phyloP scores from a whole-genome alignment of 2,797 vertebrate species.

The Gambelia wislizenii region DNA sequence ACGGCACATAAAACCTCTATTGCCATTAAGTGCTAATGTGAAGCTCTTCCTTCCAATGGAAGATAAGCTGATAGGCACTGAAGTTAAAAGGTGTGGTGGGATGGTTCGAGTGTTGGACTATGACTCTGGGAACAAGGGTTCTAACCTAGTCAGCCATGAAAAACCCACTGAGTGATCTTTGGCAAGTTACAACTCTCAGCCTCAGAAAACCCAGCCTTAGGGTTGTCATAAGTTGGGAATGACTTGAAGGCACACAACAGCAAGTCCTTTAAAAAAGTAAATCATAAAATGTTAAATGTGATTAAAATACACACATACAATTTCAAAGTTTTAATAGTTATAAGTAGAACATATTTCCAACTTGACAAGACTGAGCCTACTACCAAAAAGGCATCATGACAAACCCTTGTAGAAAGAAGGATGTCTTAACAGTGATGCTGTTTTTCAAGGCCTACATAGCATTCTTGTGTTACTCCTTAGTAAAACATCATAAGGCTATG shows the following conservation, averaged over 20 bases:
- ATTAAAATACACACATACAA: slow-evolving; percentile 21
- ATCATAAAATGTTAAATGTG: slow-evolving; percentile 12
- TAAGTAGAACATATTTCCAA: not conserved
- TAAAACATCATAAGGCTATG: slow-evolving; percentile 5
- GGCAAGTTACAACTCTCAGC: too few relatives aligned
- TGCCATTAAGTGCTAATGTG: not conserved
- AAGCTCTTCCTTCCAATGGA: not conserved
- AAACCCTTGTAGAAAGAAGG: not conserved
- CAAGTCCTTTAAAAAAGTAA: slow-evolving; percentile 12
- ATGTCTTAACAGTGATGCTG: slow-evolving; percentile 13
- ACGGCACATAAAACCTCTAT: not conserved
- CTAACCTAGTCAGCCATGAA: too few relatives aligned
- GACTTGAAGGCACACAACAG: too few relatives aligned
- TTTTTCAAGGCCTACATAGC: slow-evolving; percentile 11
- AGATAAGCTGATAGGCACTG: not conserved
- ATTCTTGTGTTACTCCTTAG: not conserved
- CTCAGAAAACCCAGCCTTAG: too few relatives aligned
- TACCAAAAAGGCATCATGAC: not conserved
- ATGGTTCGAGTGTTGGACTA: too few relatives aligned
- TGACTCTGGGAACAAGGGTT: too few relatives aligned
- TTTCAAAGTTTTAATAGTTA: slow-evolving; percentile 30
- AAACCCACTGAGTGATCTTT: too few relatives aligned
- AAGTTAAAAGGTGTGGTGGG: slow-evolving; percentile 13
- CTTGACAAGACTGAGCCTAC: not conserved
- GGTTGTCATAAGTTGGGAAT: too few relatives aligned